Evolutionary conservation across 2,113 vertebrate species (phyloP), one percentile per base, ranked within the genome.

Genomic region (Crypturellus undulatus): DNA sequence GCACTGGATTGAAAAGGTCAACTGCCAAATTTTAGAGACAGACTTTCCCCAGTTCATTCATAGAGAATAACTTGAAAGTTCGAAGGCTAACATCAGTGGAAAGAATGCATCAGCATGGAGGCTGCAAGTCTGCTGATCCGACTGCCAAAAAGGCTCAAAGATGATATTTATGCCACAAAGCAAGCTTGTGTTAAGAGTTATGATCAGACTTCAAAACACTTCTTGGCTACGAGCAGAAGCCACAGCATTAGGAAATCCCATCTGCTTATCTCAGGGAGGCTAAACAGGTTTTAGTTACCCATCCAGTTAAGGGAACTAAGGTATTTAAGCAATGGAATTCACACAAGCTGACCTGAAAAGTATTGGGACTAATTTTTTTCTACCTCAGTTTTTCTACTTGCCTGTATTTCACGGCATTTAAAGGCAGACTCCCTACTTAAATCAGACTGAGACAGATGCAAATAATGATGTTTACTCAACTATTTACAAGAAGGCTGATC

Each of bases 171-270:
- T 79, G 64, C 64, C 77, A 86, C 56, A 90, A 76, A 89, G 49
- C 45, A 70, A 84, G 71, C 19, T 80, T 87, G 51, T 94, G 77
- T 89, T 84, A 59, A 52, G 73, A 94, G 56, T 71, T 78, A 82
- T 45, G 73, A 71, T 62, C 83, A 95, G 89, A 88, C 81, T 94
- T 95, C 89, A 89, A 94, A 97, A 93, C 90, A 79, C 26, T 87
- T 80, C 30, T 69, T 72, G 70, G 47, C 77, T 69, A 54, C 10
- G 9, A 84, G 38, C 2, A 3, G 94, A 96, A 92, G 70, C 64
- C 69, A 80, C 79, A 94, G 84, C 75, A 80, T 43, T 92, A 82
- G 79, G 79, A 92, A 94, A 95, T 89, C 47, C 75, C 63, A 42
- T 58, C 36, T 87, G 84, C 77, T 86, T 91, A 95, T 95, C 94